Evolutionary conservation across 2,888 invertebrate genomes (phyloP).

Genomic region (Papilio elwesi): DNA sequence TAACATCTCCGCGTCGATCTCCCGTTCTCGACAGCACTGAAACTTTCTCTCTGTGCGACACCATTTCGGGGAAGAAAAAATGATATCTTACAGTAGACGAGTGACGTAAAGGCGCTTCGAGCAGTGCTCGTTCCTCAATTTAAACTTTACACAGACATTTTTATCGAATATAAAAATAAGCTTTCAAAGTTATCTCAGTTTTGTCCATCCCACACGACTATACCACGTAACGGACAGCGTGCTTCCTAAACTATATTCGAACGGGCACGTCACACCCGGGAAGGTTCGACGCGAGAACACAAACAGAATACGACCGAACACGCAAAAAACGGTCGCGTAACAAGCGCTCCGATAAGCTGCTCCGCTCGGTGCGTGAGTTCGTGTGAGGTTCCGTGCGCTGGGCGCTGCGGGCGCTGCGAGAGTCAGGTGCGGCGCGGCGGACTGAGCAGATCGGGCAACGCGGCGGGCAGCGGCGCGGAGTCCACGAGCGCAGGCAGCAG

Average conservation of each 20-base stretch:
- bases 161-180: conserved; percentile 84
- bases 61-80: conserved; percentile 78
- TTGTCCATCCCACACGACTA: conserved; percentile 79
- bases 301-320: conserved; percentile 64
- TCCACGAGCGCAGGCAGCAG: conserved; percentile 80
- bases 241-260: conserved; percentile 72
- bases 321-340: conserved; percentile 79
- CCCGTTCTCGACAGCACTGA: conserved; percentile 46
- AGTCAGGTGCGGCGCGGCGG: conserved; percentile 79
- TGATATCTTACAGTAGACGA: conserved; percentile 72
- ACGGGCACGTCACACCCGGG: conserved; percentile 65
- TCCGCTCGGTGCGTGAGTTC: conserved; percentile 61
- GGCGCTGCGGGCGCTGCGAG: conserved; percentile 69
- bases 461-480: conserved; percentile 79
- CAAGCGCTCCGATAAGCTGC: conserved; percentile 79
- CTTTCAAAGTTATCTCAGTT: conserved; percentile 80
- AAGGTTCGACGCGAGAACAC: conserved; percentile 65
- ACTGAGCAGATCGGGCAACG: conserved; percentile 82
- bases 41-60: conserved; percentile 62
- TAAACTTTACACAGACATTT: conserved; percentile 77
- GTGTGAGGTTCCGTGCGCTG: conserved; percentile 55
- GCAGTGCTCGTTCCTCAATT: conserved; percentile 56
- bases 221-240: conserved; percentile 72
- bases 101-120: conserved; percentile 48
- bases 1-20: conserved; percentile 61